Evolutionary conservation across 2,113 vertebrate genomes (phyloP).

Genomic region (Sula dactylatra): DNA sequence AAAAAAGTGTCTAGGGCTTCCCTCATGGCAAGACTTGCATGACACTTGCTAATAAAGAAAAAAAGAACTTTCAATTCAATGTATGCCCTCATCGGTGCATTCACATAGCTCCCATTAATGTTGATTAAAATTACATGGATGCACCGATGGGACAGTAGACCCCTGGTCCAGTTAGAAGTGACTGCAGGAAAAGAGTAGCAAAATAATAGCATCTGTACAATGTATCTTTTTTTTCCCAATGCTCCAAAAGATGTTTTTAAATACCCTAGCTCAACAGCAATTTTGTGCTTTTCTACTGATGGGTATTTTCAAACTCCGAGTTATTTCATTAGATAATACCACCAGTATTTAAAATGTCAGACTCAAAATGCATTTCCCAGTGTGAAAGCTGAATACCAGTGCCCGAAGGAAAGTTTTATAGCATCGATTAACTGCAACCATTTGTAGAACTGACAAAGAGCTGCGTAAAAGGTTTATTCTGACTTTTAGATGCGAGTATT

Average conservation of each 20-base stretch:
- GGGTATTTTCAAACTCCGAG: neutral
- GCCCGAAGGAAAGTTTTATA: constrained; percentile 62
- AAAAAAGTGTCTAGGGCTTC: neutral
- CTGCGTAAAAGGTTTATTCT: constrained; percentile 47
- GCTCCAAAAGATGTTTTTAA: neutral
- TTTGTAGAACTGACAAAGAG: constrained; percentile 63
- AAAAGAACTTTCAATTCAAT: neutral
- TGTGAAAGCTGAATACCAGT: constrained; percentile 33
- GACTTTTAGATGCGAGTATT: constrained; percentile 56
- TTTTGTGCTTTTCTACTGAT: neutral
- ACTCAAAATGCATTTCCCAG: constrained; percentile 23
- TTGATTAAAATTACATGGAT: neutral
- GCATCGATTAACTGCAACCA: constrained; percentile 55
- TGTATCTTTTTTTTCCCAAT: neutral
- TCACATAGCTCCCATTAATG: neutral
- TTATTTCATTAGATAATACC: constrained; percentile 50
- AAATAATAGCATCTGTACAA: neutral
- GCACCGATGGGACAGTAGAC: neutral
- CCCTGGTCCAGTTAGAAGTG: neutral
- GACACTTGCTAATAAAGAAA: neutral
- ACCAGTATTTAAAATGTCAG: constrained; percentile 49
- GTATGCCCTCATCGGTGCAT: neutral
- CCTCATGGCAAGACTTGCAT: neutral
- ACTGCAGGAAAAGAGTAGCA: neutral
- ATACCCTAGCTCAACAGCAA: neutral